Evolutionary conservation across 2,113 vertebrate genomes (phyloP), one percentile per base, ranked within the genome.

Genomic region (Phrynosoma blainvillii): DNA sequence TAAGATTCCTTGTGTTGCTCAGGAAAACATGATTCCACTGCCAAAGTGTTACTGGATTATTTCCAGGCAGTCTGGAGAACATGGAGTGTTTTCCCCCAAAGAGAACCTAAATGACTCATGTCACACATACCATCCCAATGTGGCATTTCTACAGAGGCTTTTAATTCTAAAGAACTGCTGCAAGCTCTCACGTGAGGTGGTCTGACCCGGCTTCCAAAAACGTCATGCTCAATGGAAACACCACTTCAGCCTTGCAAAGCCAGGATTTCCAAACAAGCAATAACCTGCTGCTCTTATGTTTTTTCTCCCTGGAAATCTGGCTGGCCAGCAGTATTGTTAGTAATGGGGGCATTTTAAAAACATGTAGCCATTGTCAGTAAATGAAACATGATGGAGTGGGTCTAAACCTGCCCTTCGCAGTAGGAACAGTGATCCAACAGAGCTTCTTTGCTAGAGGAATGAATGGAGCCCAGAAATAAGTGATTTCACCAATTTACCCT

Each of bases 21-120:
- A 90, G 76, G 71, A 70, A 92, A 92, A 91, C 88, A 40, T 79
- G 56, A 76, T 27, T 16, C 66, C 40, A 47, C 74, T 66, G 56
- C 13, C 59, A 77, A 78, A n/a, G 40, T 27, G 32, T 32, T 25
- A 1, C 36, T 12, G 5, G n/a, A 59, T 65, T 70, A 71, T 89
- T 85, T 79, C 54, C 13, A 0, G 86, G 81, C 84, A 89, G 65
- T n/a, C 1, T 5, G 56, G 78, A 79, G 87, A 90, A 89, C 0
- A 0, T 79, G 73, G 18, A 4, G 4, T 82, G 78, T 5, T 66
- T 90, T 87, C 73, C 30, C 5, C 32, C 52, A 89, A 79, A 27
- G 52, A 10, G 27, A 81, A 2, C 25, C 68, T 32, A 18, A 68
- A 54, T 40, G 75, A 86, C 54, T 88, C 89, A 66, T 14, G 1